Evolutionary conservation across 2,113 vertebrate genomes (phyloP), one percentile per base, ranked within the genome.

Genomic region (Syrrhaptes paradoxus): DNA sequence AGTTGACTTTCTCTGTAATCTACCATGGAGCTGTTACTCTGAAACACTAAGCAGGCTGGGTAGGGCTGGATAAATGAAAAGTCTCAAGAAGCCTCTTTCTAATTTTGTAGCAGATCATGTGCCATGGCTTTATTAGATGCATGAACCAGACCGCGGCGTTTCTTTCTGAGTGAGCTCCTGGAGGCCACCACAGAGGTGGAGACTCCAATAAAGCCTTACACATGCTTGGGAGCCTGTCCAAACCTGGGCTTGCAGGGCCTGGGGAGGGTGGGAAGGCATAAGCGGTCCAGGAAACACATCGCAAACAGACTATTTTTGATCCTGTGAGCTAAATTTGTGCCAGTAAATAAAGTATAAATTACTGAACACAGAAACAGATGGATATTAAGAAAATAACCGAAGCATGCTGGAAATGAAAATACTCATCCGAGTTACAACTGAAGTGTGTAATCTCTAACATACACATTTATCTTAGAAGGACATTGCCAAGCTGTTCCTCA

Each of bases 381-480:
- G 93, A 54, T 82, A 93, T 96, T 96, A 95, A 85, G 38, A 79
- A 97, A 93, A 80, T 57, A 95, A 92, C 62, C 19, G 85, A 95
- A 86, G 90, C 88, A 77, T 17, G n/a, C 45, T 61, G 20, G 18
- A 80, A 93, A 75, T 38, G 22, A 86, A 91, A 85, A 97, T 52
- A 84, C 25, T 52, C 62, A 73, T 78, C 31, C 0, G 12, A 79
- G 89, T 67, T 51, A n/a, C 29, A 73, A 81, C 51, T 86, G 49
- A 43, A 84, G 79, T 85, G 59, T 67, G 26, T 90, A 95, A 91
- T 85, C 73, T 55, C 68, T 74, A 84, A 92, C 54, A 83, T 38
- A 92, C 66, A 95, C 70, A 93, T 95, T 90, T 76, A 74, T 95
- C 93, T 93, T 89, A 61, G 61, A 72, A 80, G 77, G 90, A 96